Evolutionary conservation across 2,797 vertebrate genomes (phyloP).

Genomic region (Molothrus ater): DNA sequence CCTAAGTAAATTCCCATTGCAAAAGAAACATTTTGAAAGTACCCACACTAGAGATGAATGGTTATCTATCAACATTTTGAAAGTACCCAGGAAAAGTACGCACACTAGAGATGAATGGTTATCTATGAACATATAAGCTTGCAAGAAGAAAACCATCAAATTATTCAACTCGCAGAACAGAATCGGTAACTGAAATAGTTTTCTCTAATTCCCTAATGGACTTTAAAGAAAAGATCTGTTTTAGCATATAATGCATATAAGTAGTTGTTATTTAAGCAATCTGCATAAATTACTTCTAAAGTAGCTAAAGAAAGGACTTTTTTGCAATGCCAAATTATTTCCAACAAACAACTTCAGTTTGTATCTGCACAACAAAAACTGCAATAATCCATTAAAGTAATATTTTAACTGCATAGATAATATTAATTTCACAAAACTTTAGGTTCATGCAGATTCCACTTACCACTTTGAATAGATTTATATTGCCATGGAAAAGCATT

Average conservation of each 20-base stretch:
- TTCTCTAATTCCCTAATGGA: neutral
- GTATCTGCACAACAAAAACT: neutral
- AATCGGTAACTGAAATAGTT: neutral
- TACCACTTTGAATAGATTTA: neutral
- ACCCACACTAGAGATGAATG: neutral
- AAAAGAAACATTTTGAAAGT: constrained; percentile 12
- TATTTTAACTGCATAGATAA: neutral
- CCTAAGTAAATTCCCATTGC: neutral
- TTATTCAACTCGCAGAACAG: neutral
- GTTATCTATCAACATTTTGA: neutral
- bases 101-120: neutral
- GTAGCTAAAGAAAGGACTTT: neutral
- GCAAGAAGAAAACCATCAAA: neutral
- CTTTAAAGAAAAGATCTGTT: constrained; percentile 9
- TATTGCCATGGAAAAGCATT: neutral
- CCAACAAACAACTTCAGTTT: neutral
- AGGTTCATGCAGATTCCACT: neutral
- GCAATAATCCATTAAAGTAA: neutral
- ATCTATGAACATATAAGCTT: neutral
- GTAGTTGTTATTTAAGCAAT: neutral
- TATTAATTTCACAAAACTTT: neutral
- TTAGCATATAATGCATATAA: neutral
- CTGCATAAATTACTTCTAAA: neutral
- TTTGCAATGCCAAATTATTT: neutral
- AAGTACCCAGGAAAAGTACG: neutral